Evolutionary conservation across 2,888 invertebrate genomes (phyloP).

Genomic region (Drosophila helvetica): DNA sequence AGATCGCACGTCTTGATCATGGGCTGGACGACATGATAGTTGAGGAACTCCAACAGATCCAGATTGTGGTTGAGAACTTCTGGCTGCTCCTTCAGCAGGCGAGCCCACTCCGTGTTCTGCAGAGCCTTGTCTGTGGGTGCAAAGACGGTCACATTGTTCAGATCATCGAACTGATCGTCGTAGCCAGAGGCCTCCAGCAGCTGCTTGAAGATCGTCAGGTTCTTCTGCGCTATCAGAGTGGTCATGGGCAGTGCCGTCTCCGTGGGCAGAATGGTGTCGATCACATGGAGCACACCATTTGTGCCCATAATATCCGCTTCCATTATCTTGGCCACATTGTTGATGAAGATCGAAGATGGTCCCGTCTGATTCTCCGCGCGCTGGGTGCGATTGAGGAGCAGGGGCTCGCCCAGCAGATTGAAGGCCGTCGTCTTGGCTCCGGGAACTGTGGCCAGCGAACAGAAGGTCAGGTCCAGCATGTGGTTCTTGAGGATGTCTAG

Average conservation of each 20-base stretch:
- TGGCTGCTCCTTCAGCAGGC: conserved; percentile 80
- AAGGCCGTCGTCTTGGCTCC: conserved; percentile 82
- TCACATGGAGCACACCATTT: conserved; percentile 89
- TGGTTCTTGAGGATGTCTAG: conserved; percentile 88
- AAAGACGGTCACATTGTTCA: conserved; percentile 87
- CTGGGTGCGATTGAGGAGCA: conserved; percentile 84
- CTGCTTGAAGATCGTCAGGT: conserved; percentile 86
- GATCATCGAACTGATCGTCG: conserved; percentile 85
- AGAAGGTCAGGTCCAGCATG: conserved; percentile 88
- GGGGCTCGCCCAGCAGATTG: conserved; percentile 82
- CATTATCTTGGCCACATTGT: conserved; percentile 86
- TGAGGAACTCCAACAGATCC: conserved; percentile 86
- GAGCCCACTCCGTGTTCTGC: conserved; percentile 83
- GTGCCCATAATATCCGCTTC: conserved; percentile 87
- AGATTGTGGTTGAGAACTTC: conserved; percentile 81
- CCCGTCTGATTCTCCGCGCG: conserved; percentile 83
- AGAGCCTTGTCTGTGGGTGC: conserved; percentile 88
- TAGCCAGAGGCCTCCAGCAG: conserved; percentile 85
- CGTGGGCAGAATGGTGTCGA: conserved; percentile 88
- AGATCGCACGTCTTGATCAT: conserved; percentile 86
- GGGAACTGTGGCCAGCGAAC: conserved; percentile 86
- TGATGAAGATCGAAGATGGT: conserved; percentile 84
- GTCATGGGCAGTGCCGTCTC: conserved; percentile 84
- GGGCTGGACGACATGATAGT: conserved; percentile 87
- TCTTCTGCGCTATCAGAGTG: conserved; percentile 86